These are phyloP conservation scores for Hucho hucho DNA, from an alignment of 2,113 vertebrate genomes.

Conservation along the genomic window DNA sequence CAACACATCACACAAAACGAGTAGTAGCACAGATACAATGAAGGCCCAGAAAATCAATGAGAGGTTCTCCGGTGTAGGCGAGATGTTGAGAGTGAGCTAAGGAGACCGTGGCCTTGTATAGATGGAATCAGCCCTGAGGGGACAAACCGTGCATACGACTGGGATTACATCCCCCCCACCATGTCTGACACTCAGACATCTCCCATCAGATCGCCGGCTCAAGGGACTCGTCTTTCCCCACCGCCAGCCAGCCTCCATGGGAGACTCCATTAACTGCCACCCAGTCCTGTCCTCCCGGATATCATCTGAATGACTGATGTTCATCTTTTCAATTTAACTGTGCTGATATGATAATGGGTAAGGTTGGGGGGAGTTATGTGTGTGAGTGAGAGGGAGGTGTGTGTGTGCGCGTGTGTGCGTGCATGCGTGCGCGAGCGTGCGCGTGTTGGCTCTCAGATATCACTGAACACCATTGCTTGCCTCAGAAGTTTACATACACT, in stretches of 20 bases:
- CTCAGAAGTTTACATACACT: too few relatives aligned
- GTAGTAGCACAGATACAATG: too few relatives aligned
- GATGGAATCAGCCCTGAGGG: neutral
- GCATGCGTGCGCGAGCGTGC: neutral
- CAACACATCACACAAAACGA: neutral
- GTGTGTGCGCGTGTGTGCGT: neutral
- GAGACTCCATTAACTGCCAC: neutral
- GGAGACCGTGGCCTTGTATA: neutral
- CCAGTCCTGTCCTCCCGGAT: neutral
- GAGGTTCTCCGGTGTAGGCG: neutral
- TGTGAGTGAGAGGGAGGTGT: neutral
- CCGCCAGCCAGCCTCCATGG: neutral
- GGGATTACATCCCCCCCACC: neutral
- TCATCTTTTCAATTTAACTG: neutral
- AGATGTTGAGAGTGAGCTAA: neutral
- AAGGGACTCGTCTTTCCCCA: neutral
- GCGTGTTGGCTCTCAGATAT: too few relatives aligned
- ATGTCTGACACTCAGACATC: conserved; percentile 2
- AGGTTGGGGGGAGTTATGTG: neutral
- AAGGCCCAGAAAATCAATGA: neutral
- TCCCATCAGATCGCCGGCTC: neutral
- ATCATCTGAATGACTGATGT: neutral
- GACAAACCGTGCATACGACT: neutral
- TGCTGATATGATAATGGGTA: too few relatives aligned
- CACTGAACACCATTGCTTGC: too few relatives aligned